Percentiles rank a stretch among this genome's conserved stretches.
These are phyloP conservation scores for Cirrhinus mrigala DNA, from an alignment of 2,797 vertebrate species.

Conservation along the genomic window DNA sequence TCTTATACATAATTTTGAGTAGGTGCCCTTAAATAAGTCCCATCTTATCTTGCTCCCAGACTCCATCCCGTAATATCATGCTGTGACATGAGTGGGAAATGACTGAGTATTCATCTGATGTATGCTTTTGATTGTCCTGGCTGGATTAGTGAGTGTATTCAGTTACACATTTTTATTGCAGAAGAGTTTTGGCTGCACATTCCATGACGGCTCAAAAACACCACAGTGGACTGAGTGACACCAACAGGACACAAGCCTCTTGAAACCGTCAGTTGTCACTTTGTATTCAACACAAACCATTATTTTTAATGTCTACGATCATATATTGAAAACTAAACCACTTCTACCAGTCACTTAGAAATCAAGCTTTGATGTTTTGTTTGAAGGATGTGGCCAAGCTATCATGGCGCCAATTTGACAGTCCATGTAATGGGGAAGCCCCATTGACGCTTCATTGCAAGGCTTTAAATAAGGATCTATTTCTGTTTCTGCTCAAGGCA, in stretches of 20 bases:
- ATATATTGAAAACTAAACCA: not conserved
- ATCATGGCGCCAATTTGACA: not conserved
- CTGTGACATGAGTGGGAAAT: slow-evolving; percentile 51
- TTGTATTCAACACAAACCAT: not conserved
- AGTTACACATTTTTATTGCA: slow-evolving; percentile 73
- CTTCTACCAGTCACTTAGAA: not conserved
- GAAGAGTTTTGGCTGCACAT: slow-evolving; percentile 67
- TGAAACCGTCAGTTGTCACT: not conserved
- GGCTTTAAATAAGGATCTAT: slow-evolving; percentile 13
- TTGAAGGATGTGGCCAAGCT: slow-evolving; percentile 5
- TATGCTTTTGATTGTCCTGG: slow-evolving; percentile 71
- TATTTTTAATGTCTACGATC: not conserved
- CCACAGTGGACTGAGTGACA: slow-evolving; percentile 69
- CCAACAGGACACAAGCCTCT: slow-evolving; percentile 51
- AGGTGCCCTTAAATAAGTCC: not conserved
- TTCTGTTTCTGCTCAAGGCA: slow-evolving; percentile 25
- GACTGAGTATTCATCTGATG: slow-evolving; percentile 52
- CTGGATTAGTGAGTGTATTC: slow-evolving; percentile 73
- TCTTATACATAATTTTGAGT: not conserved
- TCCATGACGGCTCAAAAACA: slow-evolving; percentile 61
- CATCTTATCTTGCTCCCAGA: not conserved
- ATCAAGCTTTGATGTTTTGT: not conserved
- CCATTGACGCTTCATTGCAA: not conserved
- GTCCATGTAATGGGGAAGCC: slow-evolving; percentile 6
- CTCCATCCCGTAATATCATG: slow-evolving; percentile 40